phyloP scores from a whole-genome alignment of 2,797 vertebrate genomes.

The Carapus acus region DNA sequence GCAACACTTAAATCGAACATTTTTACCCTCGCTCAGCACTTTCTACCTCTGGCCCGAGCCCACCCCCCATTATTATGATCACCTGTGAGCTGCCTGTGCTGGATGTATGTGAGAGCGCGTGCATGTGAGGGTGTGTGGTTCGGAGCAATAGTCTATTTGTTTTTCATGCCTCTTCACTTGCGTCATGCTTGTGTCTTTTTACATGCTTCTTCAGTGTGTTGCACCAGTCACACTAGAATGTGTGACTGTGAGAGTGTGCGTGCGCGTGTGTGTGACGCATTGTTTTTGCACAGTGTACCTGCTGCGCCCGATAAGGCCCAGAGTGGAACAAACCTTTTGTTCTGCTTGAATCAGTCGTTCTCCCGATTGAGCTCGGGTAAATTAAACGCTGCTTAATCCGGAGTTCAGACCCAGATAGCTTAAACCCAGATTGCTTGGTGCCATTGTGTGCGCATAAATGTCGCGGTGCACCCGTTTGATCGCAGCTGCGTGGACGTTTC shows the following conservation, averaged over 20 bases:
- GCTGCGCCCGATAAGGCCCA: constrained; percentile 56
- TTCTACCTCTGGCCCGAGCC: constrained; percentile 19
- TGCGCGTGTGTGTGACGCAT: constrained; percentile 26
- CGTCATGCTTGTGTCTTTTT: neutral
- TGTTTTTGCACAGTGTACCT: constrained; percentile 61
- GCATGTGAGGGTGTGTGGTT: neutral
- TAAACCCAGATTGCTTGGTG: constrained; percentile 36
- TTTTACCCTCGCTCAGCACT: constrained; percentile 22
- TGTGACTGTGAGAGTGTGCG: constrained; percentile 9
- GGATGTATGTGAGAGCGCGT: no score
- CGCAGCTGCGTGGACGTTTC: constrained; percentile 21
- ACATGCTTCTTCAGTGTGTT: neutral
- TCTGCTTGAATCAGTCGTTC: constrained; percentile 52
- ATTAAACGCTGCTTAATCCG: constrained; percentile 55
- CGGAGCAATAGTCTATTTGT: neutral
- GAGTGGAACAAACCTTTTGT: constrained; percentile 49
- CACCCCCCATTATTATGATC: constrained; percentile 21
- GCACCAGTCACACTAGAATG: no score
- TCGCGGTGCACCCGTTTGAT: constrained; percentile 23
- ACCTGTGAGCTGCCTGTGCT: constrained; percentile 16
- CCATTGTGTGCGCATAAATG: no score
- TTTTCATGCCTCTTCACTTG: neutral
- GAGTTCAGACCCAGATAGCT: constrained; percentile 38
- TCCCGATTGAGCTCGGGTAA: constrained; percentile 45
- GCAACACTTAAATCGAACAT: constrained; percentile 19